Evolutionary conservation across 2,113 vertebrate genomes (phyloP).

Genomic region (Kryptolebias marmoratus): DNA sequence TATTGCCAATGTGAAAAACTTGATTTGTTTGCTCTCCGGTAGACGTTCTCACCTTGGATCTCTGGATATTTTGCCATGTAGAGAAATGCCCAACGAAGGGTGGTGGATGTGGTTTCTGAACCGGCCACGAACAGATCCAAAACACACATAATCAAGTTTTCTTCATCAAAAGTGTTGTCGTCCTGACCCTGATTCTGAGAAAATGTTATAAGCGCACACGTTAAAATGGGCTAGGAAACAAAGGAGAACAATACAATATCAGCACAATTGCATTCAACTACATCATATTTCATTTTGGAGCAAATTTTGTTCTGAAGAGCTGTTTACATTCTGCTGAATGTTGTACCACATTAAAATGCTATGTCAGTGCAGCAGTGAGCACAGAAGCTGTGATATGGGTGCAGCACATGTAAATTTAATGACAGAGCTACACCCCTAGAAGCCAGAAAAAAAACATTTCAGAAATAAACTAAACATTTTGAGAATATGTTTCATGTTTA

Average conservation of each 20-base stretch:
- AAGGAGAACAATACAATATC: not conserved
- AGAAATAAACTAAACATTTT: not conserved
- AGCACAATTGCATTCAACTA: no score
- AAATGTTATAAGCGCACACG: not conserved
- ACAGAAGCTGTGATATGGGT: not conserved
- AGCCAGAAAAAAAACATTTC: not conserved
- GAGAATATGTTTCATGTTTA: not conserved
- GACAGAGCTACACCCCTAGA: not conserved
- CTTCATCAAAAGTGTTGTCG: slow-evolving; percentile 81
- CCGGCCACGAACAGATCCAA: slow-evolving; percentile 88
- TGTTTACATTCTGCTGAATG: not conserved
- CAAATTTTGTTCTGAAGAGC: no score
- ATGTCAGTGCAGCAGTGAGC: not conserved
- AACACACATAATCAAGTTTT: slow-evolving; percentile 80
- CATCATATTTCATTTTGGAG: no score
- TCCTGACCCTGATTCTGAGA: slow-evolving; percentile 40
- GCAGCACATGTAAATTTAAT: not conserved
- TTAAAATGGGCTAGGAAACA: not conserved
- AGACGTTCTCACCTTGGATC: slow-evolving; percentile 83
- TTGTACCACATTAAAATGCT: not conserved
- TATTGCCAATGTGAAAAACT: not conserved
- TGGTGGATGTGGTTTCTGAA: slow-evolving; percentile 87
- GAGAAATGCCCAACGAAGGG: slow-evolving; percentile 87
- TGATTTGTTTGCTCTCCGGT: not conserved
- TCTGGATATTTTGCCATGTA: slow-evolving; percentile 85